Evolutionary conservation across 2,888 invertebrate species (phyloP).

Genomic region (Drosophila silvestris): DNA sequence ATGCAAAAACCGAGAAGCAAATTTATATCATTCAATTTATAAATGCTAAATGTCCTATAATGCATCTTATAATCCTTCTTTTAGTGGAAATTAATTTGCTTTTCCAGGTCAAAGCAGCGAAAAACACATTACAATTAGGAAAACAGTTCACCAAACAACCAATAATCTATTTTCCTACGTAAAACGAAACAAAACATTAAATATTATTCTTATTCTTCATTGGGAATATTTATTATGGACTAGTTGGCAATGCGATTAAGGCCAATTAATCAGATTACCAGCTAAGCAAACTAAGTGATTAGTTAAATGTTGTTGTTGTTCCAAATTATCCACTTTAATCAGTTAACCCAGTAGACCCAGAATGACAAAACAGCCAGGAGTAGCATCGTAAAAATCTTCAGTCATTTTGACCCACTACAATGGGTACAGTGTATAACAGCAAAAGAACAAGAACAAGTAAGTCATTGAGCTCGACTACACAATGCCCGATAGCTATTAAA

Average conservation of each 20-base stretch:
- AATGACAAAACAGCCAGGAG: neutral
- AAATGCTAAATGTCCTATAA: neutral
- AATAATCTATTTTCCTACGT: neutral
- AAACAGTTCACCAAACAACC: neutral
- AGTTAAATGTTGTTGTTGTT: neutral
- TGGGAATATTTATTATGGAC: neutral
- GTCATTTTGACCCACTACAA: neutral
- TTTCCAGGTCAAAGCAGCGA: neutral
- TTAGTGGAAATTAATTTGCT: neutral
- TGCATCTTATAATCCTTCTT: neutral
- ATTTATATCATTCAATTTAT: neutral
- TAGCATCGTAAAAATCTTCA: neutral
- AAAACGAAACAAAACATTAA: neutral
- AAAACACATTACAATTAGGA: neutral
- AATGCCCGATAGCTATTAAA: neutral
- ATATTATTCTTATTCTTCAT: neutral
- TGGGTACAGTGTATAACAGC: conserved; percentile 17
- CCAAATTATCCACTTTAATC: neutral
- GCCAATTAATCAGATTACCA: neutral
- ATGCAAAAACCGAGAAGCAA: neutral
- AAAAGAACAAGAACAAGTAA: conserved; percentile 4
- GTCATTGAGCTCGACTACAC: neutral
- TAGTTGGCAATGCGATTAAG: neutral
- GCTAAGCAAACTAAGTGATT: neutral
- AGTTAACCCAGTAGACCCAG: neutral